A percentile compares a stretch with the other conserved stretches of the same genome.
These are phyloP conservation scores for Urocitellus parryii DNA, from an alignment of 2,113 vertebrate genomes.

Conservation along the genomic window DNA sequence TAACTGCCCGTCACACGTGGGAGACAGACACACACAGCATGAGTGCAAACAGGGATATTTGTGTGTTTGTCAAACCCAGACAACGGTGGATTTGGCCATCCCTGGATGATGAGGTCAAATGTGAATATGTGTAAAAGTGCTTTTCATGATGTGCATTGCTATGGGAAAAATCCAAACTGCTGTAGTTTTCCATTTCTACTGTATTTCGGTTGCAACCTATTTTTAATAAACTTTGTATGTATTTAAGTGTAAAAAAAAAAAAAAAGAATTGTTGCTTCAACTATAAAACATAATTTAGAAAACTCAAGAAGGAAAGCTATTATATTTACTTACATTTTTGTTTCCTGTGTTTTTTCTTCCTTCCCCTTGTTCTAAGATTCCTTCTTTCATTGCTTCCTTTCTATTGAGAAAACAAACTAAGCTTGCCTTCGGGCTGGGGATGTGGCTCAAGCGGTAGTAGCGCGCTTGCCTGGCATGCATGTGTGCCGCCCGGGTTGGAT, in stretches of 20 bases:
- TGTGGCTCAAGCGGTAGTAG: too few relatives aligned
- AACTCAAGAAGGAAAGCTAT: not conserved
- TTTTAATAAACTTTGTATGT: conserved; percentile 93
- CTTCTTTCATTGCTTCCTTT: not conserved
- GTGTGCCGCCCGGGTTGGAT: too few relatives aligned
- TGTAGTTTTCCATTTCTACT: conserved; percentile 92
- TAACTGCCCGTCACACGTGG: conserved; percentile 79
- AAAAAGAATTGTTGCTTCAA: not conserved
- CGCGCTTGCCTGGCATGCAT: too few relatives aligned
- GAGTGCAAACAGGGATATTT: not conserved
- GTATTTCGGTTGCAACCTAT: conserved; percentile 91
- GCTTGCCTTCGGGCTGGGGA: not conserved
- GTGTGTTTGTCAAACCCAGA: conserved; percentile 69
- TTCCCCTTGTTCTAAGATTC: not conserved
- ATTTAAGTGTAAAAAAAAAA: conserved; percentile 82
- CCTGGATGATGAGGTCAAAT: conserved; percentile 82
- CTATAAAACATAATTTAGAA: conserved; percentile 21
- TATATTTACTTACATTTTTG: not conserved
- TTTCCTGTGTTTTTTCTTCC: not conserved
- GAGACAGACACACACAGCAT: conserved; percentile 69
- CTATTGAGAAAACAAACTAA: not conserved
- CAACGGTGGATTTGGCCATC: conserved; percentile 82
- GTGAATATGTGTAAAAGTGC: conserved; percentile 87
- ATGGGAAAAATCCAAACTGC: conserved; percentile 87
- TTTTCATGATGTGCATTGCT: conserved; percentile 86